These are phyloP conservation scores for Cassiopea xamachana DNA, from an alignment of 30 jellyfish, hydroid and myxozoan genomes.

Conservation along the genomic window DNA sequence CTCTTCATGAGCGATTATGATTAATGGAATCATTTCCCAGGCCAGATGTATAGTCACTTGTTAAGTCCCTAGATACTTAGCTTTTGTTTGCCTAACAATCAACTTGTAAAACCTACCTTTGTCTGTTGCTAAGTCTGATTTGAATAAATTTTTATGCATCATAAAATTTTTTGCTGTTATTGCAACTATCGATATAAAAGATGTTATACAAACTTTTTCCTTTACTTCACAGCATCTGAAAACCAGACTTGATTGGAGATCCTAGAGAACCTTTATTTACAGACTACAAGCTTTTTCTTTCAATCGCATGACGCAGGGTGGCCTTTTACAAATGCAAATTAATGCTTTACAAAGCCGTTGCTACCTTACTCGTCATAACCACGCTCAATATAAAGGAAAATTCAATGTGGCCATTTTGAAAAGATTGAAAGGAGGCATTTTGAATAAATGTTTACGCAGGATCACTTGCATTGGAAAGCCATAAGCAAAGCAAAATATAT, in stretches of 20 bases:
- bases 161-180: not conserved
- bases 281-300: not conserved
- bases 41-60: no score
- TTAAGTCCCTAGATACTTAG: not conserved
- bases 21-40: no score
- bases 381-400: not conserved
- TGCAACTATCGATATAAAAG: not conserved
- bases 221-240: not conserved
- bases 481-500: not conserved
- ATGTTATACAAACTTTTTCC: not conserved
- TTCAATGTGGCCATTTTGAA: no score
- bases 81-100: not conserved
- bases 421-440: not conserved
- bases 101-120: not conserved
- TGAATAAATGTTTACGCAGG: not conserved
- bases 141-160: not conserved
- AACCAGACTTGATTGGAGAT: not conserved
- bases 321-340: constrained; percentile 5
- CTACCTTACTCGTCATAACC: not conserved
- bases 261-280: not conserved
- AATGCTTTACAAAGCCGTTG: not conserved
- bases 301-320: not conserved
- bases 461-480: not conserved
- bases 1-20: no score
- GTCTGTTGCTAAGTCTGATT: not conserved